Evolutionary conservation across 2,888 invertebrate species (phyloP).

Genomic region (Ypsolopha scabrella): DNA sequence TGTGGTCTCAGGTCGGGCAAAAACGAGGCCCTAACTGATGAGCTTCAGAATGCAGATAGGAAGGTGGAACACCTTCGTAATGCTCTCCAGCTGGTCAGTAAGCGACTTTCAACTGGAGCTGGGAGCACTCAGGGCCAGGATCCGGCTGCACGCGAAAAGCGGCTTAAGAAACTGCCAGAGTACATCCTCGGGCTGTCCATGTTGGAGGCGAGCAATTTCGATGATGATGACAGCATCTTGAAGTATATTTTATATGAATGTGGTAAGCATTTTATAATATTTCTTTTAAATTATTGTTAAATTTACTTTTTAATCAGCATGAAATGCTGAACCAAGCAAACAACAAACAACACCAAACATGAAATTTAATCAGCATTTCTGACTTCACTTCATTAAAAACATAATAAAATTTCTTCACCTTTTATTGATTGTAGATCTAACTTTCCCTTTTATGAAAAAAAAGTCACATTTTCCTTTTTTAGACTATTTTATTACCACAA

Average conservation of each 20-base stretch:
- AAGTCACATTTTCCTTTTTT: too few relatives aligned
- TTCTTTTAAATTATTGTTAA: background rate
- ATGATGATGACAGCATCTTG: constrained; percentile 73
- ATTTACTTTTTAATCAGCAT: background rate
- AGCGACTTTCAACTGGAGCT: constrained; percentile 68
- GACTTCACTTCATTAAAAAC: too few relatives aligned
- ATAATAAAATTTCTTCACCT: too few relatives aligned
- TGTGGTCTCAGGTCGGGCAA: constrained; percentile 78
- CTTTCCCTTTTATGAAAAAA: too few relatives aligned
- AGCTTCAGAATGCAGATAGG: constrained; percentile 84
- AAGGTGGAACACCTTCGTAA: constrained; percentile 84
- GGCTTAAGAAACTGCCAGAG: constrained; percentile 89
- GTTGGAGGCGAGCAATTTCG: constrained; percentile 74
- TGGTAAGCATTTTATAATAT: constrained; percentile 45
- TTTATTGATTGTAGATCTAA: too few relatives aligned
- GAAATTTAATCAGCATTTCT: too few relatives aligned
- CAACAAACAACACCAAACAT: too few relatives aligned
- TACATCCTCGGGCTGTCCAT: constrained; percentile 82
- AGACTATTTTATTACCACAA: too few relatives aligned
- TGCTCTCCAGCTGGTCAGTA: constrained; percentile 75
- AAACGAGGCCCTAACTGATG: constrained; percentile 85
- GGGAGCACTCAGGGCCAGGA: constrained; percentile 69
- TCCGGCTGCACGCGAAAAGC: constrained; percentile 77
- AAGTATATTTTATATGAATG: constrained; percentile 70
- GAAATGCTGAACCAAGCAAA: background rate